These are phyloP conservation scores for Globodera ellingtonae DNA, from an alignment of 1,140 invertebrate species.

Conservation along the genomic window DNA sequence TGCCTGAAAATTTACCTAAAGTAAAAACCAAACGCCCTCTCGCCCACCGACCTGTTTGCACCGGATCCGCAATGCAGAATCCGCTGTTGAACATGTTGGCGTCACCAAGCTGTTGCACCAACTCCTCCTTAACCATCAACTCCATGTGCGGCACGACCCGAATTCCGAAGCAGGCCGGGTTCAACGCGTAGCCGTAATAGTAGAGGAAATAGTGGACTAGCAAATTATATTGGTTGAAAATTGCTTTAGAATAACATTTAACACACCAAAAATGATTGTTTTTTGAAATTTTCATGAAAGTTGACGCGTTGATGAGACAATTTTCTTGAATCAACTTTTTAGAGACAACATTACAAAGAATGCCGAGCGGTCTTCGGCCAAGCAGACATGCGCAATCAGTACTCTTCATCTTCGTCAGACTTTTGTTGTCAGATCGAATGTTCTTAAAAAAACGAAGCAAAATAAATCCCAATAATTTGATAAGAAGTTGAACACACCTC, in stretches of 20 bases:
- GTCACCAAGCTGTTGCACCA: slow-evolving; percentile 20
- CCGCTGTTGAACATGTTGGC: slow-evolving; percentile 7
- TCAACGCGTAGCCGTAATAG: slow-evolving; percentile 28
- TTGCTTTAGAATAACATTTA: too few species aligned
- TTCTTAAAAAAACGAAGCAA: background rate
- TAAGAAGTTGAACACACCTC: slow-evolving; percentile 71
- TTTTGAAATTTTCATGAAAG: too few species aligned
- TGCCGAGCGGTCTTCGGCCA: slow-evolving; percentile 21
- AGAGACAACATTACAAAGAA: background rate
- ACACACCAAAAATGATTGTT: too few species aligned
- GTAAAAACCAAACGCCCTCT: background rate
- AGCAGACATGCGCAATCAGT: background rate
- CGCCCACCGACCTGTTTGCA: slow-evolving; percentile 4
- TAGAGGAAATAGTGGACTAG: slow-evolving; percentile 33
- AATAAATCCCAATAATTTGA: background rate
- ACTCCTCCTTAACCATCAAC: slow-evolving; percentile 8
- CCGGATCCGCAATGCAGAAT: slow-evolving; percentile 30
- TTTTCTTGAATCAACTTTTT: background rate
- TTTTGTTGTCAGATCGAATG: slow-evolving; percentile 17
- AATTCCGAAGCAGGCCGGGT: slow-evolving; percentile 30
- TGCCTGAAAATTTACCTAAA: slow-evolving; percentile 35
- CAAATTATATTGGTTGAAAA: background rate
- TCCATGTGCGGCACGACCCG: background rate
- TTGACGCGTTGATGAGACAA: too few species aligned
- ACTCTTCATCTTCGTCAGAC: background rate